Evolutionary conservation across 2,113 vertebrate species (phyloP).

Genomic region (Tichodroma muraria): DNA sequence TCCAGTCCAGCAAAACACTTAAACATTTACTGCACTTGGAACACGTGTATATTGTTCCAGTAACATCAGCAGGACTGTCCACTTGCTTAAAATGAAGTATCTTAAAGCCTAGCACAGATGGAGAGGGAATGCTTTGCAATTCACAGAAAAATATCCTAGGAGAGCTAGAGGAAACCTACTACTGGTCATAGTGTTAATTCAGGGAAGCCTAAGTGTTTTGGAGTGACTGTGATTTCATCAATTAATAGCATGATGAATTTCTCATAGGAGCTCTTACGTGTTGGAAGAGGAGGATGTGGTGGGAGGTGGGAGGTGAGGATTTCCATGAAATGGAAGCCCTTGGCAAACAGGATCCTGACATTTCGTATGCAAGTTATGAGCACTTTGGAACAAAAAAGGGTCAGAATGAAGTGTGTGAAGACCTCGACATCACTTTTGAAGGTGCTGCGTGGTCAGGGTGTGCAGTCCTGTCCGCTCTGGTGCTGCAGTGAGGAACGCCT

Average conservation of each 20-base stretch:
- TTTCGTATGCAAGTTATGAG: not conserved
- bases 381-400: not conserved
- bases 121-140: not conserved
- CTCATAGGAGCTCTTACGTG: not conserved
- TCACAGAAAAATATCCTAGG: not conserved
- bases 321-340: not conserved
- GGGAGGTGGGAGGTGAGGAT: not conserved
- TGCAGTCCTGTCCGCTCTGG: not conserved
- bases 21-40: not conserved
- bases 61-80: not conserved
- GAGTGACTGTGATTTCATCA: not conserved
- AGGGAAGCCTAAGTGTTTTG: not conserved
- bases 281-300: not conserved
- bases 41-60: not conserved
- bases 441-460: not conserved
- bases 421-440: not conserved
- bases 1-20: slow-evolving; percentile 35
- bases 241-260: not conserved
- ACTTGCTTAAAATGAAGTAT: not conserved
- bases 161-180: not conserved
- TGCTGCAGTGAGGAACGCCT: not conserved
- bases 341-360: not conserved
- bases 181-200: not conserved
- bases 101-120: not conserved
- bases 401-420: not conserved